Percentiles rank a stretch among this genome's conserved stretches.
Conservation (phyloP, 2,113 vertebrate genomes). For the Lepus europaeus region DNA sequence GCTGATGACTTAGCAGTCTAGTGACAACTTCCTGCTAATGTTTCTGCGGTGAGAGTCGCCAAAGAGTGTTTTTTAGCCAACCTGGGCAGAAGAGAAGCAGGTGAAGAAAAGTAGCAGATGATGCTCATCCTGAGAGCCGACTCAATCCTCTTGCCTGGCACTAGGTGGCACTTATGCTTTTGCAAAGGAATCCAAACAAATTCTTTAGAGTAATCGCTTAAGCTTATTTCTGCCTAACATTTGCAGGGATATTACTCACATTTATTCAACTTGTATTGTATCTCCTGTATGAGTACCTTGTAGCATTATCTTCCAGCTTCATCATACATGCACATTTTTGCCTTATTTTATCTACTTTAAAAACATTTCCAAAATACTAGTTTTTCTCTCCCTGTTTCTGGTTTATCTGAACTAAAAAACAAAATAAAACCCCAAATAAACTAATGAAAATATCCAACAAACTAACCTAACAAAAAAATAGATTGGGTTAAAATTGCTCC, state of each 20-base stretch:
- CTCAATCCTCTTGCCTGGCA: conserved; percentile 2
- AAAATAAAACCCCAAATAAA: neutral
- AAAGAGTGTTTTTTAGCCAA: neutral
- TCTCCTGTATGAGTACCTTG: neutral
- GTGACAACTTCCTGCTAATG: neutral
- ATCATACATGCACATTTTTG: neutral
- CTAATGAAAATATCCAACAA: neutral
- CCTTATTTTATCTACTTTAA: neutral
- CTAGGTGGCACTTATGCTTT: conserved; percentile 57
- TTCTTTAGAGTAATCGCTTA: neutral
- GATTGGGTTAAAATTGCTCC: neutral
- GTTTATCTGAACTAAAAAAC: neutral
- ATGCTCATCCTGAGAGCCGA: neutral
- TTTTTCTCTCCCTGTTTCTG: neutral
- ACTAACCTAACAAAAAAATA: neutral
- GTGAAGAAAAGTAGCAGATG: fast-evolving
- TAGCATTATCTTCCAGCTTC: neutral
- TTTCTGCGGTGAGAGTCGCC: neutral
- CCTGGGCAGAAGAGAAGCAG: neutral
- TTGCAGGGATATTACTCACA: neutral
- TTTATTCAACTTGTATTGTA: neutral
- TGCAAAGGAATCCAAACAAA: neutral
- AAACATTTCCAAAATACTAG: neutral
- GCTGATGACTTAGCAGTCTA: neutral
- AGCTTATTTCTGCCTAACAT: neutral